Conservation (phyloP, 1,140 invertebrate species). For the Lepeophtheirus salmonis region DNA sequence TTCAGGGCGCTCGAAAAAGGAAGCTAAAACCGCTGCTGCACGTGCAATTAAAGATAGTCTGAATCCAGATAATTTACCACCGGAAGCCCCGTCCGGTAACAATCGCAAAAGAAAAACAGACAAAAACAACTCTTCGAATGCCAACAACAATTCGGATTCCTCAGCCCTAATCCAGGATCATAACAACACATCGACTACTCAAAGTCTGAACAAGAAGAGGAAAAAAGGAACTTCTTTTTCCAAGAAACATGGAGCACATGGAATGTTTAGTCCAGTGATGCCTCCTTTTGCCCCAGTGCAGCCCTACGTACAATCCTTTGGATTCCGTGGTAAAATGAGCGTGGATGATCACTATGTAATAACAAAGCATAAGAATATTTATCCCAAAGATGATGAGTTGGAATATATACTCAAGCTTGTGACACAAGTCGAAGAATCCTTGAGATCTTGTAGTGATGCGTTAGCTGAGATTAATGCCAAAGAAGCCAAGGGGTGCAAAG, state of each 20-base stretch:
- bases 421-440: neutral
- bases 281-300: neutral
- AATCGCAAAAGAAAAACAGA: neutral
- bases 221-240: too few species aligned
- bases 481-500: neutral
- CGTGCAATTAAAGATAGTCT: neutral
- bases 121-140: neutral
- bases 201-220: too few species aligned
- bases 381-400: conserved; percentile 77
- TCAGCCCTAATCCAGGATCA: too few species aligned
- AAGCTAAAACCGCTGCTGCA: neutral
- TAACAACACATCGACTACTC: too few species aligned
- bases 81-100: neutral
- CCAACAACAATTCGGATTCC: too few species aligned
- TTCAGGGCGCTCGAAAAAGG: neutral
- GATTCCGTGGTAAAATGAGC: neutral
- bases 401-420: conserved; percentile 78
- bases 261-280: neutral
- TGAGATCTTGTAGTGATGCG: neutral
- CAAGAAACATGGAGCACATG: too few species aligned
- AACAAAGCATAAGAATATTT: conserved; percentile 74
- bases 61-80: neutral
- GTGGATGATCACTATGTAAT: conserved; percentile 78
- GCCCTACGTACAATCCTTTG: neutral
- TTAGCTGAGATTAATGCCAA: neutral